Evolutionary conservation across 2,113 vertebrate genomes (phyloP).

Genomic region (Butorides virescens): DNA sequence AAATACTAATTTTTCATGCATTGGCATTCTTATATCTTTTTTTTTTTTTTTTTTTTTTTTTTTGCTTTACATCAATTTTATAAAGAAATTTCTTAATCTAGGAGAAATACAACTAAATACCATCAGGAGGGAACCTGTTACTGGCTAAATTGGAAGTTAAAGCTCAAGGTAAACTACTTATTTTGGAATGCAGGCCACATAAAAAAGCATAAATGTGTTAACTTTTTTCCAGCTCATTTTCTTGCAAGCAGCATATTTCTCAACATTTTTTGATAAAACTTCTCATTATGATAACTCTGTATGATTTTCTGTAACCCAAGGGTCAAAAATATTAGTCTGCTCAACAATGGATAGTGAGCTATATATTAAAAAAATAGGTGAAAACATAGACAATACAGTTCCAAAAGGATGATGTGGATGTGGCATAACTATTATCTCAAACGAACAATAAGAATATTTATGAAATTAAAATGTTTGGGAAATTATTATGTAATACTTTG

Average conservation of each 20-base stretch:
- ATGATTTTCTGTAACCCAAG: background rate
- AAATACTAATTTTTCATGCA: background rate
- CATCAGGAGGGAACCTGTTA: accelerated
- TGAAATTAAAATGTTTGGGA: background rate
- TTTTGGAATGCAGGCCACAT: background rate
- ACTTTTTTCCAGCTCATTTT: background rate
- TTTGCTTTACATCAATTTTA: background rate
- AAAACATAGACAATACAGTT: background rate
- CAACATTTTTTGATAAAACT: background rate
- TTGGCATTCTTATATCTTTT: background rate
- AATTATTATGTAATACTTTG: background rate
- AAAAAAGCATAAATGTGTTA: background rate
- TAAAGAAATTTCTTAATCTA: background rate
- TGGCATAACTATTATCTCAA: background rate
- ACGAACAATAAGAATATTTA: background rate
- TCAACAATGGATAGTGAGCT: no score
- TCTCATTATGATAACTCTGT: background rate
- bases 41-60: background rate
- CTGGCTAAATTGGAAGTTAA: background rate
- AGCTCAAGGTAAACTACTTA: background rate
- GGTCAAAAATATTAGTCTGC: background rate
- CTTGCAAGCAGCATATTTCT: background rate
- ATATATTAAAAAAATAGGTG: background rate
- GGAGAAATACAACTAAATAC: background rate
- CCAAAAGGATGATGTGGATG: background rate